Conservation (phyloP, 1,140 invertebrate species). For the Trachymyrmex septentrionalis region DNA sequence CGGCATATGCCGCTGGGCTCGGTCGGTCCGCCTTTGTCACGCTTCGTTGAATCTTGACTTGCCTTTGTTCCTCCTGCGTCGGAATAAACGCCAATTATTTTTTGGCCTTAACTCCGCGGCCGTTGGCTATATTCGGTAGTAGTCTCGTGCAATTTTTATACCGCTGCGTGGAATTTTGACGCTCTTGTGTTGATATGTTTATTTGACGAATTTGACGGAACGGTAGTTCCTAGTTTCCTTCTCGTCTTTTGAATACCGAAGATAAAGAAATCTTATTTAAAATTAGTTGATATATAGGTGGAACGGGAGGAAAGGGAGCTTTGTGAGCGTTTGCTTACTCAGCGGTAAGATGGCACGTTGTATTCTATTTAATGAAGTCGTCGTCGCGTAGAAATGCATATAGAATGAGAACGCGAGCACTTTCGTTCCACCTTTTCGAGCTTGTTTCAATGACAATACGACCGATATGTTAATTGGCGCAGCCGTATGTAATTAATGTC, state of each 20-base stretch:
- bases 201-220: not conserved
- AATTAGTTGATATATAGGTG: not conserved
- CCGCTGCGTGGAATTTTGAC: not conserved
- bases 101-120: conserved; percentile 5
- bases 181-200: not conserved
- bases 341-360: not conserved
- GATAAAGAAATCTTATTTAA: not conserved
- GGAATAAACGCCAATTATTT: conserved; percentile 56
- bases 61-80: conserved; percentile 66
- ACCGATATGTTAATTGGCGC: conserved; percentile 54
- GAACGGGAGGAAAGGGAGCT: not conserved
- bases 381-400: conserved; percentile 5
- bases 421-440: conserved; percentile 37
- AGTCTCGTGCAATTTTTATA: not conserved
- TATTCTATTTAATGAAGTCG: conserved; percentile 31
- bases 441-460: conserved; percentile 49
- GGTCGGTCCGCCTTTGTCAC: conserved; percentile 43
- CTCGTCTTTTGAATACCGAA: not conserved
- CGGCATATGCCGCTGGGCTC: conserved; percentile 65
- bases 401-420: not conserved
- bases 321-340: not conserved
- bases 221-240: not conserved
- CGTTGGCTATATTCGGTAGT: not conserved
- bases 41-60: conserved; percentile 62
- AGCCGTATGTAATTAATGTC: conserved; percentile 42